phyloP scores from a whole-genome alignment of 2,888 invertebrate species.

The Hyppa rectilinea region DNA sequence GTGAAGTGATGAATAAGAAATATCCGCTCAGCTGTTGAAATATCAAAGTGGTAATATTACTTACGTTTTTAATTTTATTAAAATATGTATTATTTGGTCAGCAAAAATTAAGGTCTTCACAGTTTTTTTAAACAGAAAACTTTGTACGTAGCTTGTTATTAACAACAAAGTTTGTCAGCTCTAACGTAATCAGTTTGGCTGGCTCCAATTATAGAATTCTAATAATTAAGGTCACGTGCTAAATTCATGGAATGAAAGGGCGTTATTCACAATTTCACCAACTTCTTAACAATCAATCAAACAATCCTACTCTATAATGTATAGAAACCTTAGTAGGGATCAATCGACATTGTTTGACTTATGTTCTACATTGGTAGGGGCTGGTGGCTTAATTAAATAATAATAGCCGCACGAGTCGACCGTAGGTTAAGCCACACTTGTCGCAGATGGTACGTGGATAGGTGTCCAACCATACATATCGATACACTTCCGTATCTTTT shows the following conservation, averaged over 20 bases:
- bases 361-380: not conserved
- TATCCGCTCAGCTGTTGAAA: too few relatives aligned
- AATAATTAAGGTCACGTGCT: constrained; percentile 16
- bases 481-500: too few relatives aligned
- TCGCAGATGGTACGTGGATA: not conserved
- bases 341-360: constrained; percentile 4
- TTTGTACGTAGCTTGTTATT: too few relatives aligned
- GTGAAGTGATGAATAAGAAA: too few relatives aligned
- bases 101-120: too few relatives aligned
- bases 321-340: constrained; percentile 4
- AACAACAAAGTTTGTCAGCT: not conserved
- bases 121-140: too few relatives aligned
- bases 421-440: too few relatives aligned
- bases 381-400: not conserved
- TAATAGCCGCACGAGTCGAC: not conserved
- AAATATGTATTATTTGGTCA: too few relatives aligned
- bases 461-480: not conserved
- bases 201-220: constrained; percentile 3
- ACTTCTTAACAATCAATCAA: constrained; percentile 14
- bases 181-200: constrained; percentile 1
- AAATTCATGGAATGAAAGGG: constrained; percentile 6
- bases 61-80: too few relatives aligned
- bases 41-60: too few relatives aligned
- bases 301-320: not conserved
- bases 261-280: constrained; percentile 2